Conservation (phyloP, 2,888 invertebrate species). For the Torymus tubicola region DNA sequence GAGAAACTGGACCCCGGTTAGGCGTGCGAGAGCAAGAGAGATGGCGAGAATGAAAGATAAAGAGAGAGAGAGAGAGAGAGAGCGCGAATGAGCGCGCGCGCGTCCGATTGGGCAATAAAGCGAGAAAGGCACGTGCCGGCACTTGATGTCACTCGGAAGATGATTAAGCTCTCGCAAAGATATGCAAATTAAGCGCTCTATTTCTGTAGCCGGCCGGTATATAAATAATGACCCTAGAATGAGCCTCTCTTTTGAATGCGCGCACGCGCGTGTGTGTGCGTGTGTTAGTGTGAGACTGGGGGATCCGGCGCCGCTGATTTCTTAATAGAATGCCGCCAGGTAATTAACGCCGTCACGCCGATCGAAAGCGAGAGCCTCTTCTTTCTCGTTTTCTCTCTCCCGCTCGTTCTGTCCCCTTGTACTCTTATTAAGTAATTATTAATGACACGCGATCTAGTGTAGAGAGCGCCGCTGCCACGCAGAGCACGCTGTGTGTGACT, state of each 20-base stretch:
- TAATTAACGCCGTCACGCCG: constrained; percentile 59
- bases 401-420: constrained; percentile 50
- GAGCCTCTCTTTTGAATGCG: constrained; percentile 33
- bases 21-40: constrained; percentile 26
- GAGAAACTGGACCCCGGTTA: constrained; percentile 21
- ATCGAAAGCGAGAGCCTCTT: constrained; percentile 49
- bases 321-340: constrained; percentile 58
- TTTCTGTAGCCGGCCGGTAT: constrained; percentile 49
- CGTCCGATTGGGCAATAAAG: constrained; percentile 57
- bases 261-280: constrained; percentile 50
- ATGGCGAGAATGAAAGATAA: constrained; percentile 12
- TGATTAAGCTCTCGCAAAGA: constrained; percentile 60
- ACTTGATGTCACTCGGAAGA: constrained; percentile 60
- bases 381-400: constrained; percentile 30
- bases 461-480: constrained; percentile 25
- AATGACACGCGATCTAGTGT: constrained; percentile 59
- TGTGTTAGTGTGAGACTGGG: constrained; percentile 37
- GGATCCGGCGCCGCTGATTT: constrained; percentile 50
- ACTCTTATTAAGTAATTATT: constrained; percentile 59
- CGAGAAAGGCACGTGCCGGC: constrained; percentile 60
- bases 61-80: constrained; percentile 31
- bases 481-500: background rate
- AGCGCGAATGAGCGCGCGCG: constrained; percentile 15
- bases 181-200: constrained; percentile 60
- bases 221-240: constrained; percentile 59